Percentiles rank a stretch among this genome's conserved stretches.
These are phyloP conservation scores for Aleadryas rufinucha DNA, from an alignment of 2,113 vertebrate genomes.

Conservation along the genomic window DNA sequence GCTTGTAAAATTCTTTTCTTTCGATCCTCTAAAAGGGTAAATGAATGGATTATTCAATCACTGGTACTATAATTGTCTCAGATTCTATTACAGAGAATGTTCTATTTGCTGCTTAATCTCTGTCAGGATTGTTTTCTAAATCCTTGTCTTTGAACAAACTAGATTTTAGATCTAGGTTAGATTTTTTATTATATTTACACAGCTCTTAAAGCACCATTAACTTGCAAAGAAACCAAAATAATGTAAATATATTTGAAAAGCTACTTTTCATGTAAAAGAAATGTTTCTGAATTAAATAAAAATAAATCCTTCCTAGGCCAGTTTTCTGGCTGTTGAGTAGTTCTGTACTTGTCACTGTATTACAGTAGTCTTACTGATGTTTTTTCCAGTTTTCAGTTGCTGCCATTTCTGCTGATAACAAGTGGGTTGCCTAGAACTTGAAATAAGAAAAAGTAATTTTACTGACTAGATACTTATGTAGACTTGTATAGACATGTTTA, in stretches of 20 bases:
- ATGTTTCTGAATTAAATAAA: neutral
- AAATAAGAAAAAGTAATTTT: neutral
- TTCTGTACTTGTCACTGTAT: neutral
- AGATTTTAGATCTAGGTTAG: too few relatives aligned
- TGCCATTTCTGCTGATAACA: neutral
- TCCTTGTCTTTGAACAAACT: neutral
- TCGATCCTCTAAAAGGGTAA: neutral
- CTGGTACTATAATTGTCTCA: neutral
- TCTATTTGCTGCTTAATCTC: neutral
- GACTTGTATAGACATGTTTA: neutral
- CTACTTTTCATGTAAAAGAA: neutral
- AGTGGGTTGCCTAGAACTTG: neutral
- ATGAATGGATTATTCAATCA: neutral
- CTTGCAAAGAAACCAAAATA: neutral
- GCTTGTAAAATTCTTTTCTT: neutral
- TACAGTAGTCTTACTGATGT: neutral
- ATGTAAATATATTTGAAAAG: neutral
- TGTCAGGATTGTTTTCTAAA: neutral
- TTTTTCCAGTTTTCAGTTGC: neutral
- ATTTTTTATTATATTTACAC: neutral
- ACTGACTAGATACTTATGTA: neutral
- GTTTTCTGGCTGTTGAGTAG: neutral
- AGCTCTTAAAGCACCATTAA: neutral
- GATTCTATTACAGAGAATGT: neutral
- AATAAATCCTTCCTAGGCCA: neutral